Conservation (phyloP, 1,140 invertebrate genomes). For the Antheraea pernyi region DNA sequence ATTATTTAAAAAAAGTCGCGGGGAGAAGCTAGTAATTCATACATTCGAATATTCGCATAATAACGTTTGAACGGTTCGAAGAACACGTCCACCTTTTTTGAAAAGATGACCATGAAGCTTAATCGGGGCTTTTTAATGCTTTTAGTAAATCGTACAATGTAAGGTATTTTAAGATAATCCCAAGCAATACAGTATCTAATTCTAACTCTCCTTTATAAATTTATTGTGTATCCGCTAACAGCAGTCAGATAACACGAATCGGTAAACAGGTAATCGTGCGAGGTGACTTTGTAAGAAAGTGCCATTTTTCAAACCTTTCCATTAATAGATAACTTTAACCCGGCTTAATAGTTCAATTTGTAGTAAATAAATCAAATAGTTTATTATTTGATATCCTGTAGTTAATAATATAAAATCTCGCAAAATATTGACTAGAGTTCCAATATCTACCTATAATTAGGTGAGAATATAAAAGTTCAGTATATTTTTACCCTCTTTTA, state of each 20-base stretch:
- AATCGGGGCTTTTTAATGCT: no score
- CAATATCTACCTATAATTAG: not conserved
- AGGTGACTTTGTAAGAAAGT: not conserved
- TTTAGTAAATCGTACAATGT: no score
- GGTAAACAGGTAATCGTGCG: not conserved
- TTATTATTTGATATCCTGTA: not conserved
- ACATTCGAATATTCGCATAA: no score
- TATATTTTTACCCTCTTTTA: no score
- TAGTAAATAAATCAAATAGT: not conserved
- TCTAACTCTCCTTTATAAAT: not conserved
- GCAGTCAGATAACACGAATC: not conserved
- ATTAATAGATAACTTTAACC: not conserved
- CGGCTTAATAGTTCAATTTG: not conserved
- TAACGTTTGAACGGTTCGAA: no score
- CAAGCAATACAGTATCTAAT: not conserved
- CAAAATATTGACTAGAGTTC: not conserved
- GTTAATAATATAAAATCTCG: not conserved
- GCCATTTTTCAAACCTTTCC: not conserved
- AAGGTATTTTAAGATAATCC: not conserved
- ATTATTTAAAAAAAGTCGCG: no score
- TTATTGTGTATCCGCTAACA: not conserved
- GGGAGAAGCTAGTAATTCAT: no score
- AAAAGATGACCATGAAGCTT: no score
- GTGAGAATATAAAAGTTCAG: no score
- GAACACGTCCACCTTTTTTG: no score